Evolutionary conservation across 2,888 invertebrate species (phyloP).

Genomic region (Erebia aethiops): DNA sequence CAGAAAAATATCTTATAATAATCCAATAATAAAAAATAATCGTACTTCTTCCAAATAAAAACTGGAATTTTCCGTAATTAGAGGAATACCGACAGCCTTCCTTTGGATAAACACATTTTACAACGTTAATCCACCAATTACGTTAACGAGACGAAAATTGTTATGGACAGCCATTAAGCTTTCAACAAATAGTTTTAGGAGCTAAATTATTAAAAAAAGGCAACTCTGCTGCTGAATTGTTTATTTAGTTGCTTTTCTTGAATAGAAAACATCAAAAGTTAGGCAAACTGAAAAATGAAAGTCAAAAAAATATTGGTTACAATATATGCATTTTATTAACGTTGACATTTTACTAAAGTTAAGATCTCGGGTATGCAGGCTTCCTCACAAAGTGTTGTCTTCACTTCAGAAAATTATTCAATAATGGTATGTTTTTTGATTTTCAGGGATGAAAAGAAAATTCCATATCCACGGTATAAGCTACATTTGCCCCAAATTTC

Average conservation of each 20-base stretch:
- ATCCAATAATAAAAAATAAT: background rate
- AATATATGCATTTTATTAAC: too few species aligned
- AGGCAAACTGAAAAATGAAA: too few species aligned
- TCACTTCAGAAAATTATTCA: too few species aligned
- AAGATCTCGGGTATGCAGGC: too few species aligned
- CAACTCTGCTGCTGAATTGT: background rate
- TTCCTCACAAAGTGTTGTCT: too few species aligned
- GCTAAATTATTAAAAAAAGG: background rate
- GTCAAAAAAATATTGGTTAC: too few species aligned
- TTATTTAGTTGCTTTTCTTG: background rate
- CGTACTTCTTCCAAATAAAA: background rate
- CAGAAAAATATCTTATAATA: background rate
- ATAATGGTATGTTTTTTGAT: too few species aligned
- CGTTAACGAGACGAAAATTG: constrained; percentile 12
- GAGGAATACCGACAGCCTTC: constrained; percentile 2
- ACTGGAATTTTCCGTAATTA: constrained; percentile 11
- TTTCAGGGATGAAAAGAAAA: too few species aligned
- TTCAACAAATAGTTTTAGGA: constrained; percentile 12
- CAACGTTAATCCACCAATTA: constrained; percentile 18
- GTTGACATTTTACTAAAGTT: too few species aligned
- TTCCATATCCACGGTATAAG: too few species aligned
- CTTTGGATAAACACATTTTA: constrained; percentile 13
- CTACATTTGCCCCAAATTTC: too few species aligned
- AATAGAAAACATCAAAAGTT: too few species aligned
- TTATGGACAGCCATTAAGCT: constrained; percentile 17